Conservation (phyloP, 2,797 vertebrate genomes). For the Scomberomorus guttatus region DNA sequence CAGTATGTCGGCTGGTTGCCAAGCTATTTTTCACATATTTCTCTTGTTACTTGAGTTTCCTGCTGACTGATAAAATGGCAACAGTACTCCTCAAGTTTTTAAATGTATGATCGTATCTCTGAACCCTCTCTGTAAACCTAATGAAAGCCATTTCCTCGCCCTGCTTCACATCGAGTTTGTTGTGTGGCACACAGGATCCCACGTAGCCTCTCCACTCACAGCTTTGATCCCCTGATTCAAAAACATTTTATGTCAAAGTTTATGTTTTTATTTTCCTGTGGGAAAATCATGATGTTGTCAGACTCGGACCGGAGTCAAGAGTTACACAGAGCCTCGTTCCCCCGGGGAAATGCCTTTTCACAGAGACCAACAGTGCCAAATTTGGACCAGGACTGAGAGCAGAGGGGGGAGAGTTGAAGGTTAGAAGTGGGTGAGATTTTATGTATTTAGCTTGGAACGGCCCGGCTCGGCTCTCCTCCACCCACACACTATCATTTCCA, state of each 20-base stretch:
- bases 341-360: slow-evolving; percentile 53
- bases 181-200: slow-evolving; percentile 43
- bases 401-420: slow-evolving; percentile 2
- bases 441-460: slow-evolving; percentile 54
- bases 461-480: not conserved
- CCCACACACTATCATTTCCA: slow-evolving; percentile 25
- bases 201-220: slow-evolving; percentile 24
- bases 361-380: slow-evolving; percentile 65
- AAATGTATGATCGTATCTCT: not conserved
- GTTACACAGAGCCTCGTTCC: slow-evolving; percentile 22
- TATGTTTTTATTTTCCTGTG: slow-evolving; percentile 77
- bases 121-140: not conserved
- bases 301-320: slow-evolving; percentile 39
- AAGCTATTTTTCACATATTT: too few species aligned
- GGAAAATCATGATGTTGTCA: slow-evolving; percentile 71
- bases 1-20: too few species aligned
- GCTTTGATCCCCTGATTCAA: slow-evolving; percentile 58
- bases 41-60: too few species aligned
- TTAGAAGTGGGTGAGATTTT: slow-evolving; percentile 25
- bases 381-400: slow-evolving; percentile 61
- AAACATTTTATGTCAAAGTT: slow-evolving; percentile 70
- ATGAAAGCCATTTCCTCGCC: slow-evolving; percentile 7
- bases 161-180: not conserved
- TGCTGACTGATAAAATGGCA: not conserved
- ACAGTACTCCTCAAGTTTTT: not conserved